These are phyloP conservation scores for Oreocharis arfaki DNA, from an alignment of 2,113 vertebrate species.

Conservation along the genomic window DNA sequence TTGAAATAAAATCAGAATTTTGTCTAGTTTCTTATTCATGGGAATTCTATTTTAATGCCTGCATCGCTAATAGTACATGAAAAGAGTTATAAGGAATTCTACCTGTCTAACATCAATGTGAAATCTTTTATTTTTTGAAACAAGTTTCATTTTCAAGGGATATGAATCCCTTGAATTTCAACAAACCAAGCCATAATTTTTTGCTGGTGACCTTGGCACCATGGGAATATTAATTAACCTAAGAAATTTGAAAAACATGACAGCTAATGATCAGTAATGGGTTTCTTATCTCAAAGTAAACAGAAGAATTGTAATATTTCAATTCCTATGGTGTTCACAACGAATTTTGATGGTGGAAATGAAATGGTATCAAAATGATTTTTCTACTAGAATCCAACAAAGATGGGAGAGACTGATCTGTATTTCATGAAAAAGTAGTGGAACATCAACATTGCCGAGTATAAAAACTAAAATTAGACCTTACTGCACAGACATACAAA, in stretches of 20 bases:
- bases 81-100: background rate
- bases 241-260: background rate
- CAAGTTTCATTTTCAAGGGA: background rate
- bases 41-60: background rate
- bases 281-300: background rate
- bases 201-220: background rate
- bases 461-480: background rate
- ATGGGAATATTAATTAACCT: background rate
- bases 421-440: background rate
- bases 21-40: background rate
- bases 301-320: background rate
- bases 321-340: background rate
- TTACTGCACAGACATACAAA: background rate
- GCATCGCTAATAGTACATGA: background rate
- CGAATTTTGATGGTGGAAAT: background rate
- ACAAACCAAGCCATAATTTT: background rate
- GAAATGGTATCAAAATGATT: background rate
- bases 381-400: background rate
- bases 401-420: background rate
- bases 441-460: background rate
- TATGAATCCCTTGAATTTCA: too few species aligned
- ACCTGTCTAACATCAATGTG: background rate
- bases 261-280: background rate
- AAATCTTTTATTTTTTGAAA: background rate
- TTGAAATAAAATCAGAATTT: background rate